Evolutionary conservation across 2,797 vertebrate genomes (phyloP), one percentile per base, ranked within the genome.

Genomic region (Alosa sapidissima): DNA sequence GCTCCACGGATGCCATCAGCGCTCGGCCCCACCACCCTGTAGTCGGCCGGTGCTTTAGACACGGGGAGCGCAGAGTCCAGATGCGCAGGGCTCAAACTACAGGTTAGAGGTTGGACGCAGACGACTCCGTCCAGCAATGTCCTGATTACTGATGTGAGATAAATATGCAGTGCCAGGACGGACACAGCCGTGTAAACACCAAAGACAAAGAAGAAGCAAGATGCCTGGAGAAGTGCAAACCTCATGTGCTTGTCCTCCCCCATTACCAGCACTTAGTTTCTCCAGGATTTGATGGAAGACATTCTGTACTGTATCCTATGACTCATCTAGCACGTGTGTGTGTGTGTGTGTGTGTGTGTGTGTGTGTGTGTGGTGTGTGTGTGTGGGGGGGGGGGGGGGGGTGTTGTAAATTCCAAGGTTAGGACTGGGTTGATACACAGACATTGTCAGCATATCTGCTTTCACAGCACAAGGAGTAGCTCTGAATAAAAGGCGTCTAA

Each of bases 101-200:
- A 9, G 72, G 72, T 16, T 47, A 78, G 72, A 78, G 72, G 72
- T 47, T 47, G 72, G 36, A n/a, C 11, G 9, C 36, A 47, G 16
- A 78, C 16, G 4, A 21, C 36, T 78, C 72, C 19, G 16, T 21
- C 72, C 72, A 47, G 72, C 41, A 45, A 47, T 21, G 72, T 47
- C 36, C 9, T 78, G 72, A 78, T 78, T 78, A 78, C 72, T 78
- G 36, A 78, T 47, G 68, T 45, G 68, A 45, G 19, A 47, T 78
- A 78, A 47, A 78, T 78, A 78, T 78, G 72, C 72, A 78, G 41
- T 47, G 36, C 14, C 41, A 47, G 36, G 16, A 47, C 36, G 8
- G 14, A 41, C 36, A 47, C 41, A 45, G 0, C 16, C 10, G 8
- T 13, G 52, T 33, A 68, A 5, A 13, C 62, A 33, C 28, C 60